Conservation (phyloP, 2,888 invertebrate species). For the Eristalis pertinax region DNA sequence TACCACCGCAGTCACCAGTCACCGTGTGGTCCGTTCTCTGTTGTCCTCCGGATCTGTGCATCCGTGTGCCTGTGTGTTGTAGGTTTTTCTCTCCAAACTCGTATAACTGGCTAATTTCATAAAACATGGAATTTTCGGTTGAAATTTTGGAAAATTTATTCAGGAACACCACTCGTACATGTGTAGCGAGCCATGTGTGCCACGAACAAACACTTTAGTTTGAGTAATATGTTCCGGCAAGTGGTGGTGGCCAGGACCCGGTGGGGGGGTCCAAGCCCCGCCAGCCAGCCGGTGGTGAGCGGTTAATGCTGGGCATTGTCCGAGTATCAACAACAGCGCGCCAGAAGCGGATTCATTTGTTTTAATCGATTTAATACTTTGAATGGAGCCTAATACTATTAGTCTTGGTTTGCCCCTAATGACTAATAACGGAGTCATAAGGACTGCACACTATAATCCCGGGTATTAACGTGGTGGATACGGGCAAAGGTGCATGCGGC, state of each 20-base stretch:
- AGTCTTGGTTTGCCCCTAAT: background rate
- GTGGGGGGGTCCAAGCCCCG: background rate
- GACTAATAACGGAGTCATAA: slow-evolving; percentile 2
- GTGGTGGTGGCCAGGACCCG: background rate
- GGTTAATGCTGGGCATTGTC: background rate
- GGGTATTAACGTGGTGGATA: background rate
- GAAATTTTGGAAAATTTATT: slow-evolving; percentile 54
- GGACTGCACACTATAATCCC: background rate
- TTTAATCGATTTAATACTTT: slow-evolving; percentile 24
- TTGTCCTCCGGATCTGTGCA: background rate
- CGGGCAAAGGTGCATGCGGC: background rate
- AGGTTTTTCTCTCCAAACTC: slow-evolving; percentile 40
- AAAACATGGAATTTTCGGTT: slow-evolving; percentile 58
- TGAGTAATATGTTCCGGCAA: slow-evolving; percentile 24
- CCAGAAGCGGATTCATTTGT: background rate
- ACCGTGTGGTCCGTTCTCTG: background rate
- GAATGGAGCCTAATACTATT: background rate
- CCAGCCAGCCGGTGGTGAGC: slow-evolving; percentile 10
- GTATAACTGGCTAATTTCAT: slow-evolving; percentile 58
- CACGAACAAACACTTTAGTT: slow-evolving; percentile 59
- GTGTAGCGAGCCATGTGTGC: background rate
- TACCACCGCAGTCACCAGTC: background rate
- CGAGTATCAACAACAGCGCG: background rate
- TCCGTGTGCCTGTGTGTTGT: slow-evolving; percentile 3
- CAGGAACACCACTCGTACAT: slow-evolving; percentile 7